These are phyloP conservation scores for Nephrotoma guestfalica DNA, from an alignment of 2,888 invertebrate species.

Conservation along the genomic window DNA sequence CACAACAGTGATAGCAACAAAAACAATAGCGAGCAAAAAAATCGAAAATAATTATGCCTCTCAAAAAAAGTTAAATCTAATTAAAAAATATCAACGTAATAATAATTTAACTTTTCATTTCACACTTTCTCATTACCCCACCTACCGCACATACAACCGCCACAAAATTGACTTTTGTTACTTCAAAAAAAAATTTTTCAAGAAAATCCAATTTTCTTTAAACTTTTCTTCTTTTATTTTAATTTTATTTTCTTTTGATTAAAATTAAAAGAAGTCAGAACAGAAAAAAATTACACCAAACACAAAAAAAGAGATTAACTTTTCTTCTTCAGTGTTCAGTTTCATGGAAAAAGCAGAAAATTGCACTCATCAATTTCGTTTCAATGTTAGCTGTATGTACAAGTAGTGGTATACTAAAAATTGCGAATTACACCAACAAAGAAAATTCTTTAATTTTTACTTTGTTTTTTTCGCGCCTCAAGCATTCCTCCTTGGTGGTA, in stretches of 20 bases:
- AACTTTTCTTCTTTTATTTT: background rate
- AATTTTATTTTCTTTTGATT: background rate
- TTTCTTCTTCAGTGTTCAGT: background rate
- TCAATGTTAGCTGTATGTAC: background rate
- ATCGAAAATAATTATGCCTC: background rate
- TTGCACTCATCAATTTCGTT: background rate
- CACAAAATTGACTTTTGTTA: background rate
- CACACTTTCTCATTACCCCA: background rate
- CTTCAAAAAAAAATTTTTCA: background rate
- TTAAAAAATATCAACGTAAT: background rate
- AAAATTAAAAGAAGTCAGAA: background rate
- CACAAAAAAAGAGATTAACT: background rate
- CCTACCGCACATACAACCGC: background rate
- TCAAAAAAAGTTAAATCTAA: background rate
- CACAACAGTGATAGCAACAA: background rate
- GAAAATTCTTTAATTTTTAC: background rate
- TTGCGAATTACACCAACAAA: background rate
- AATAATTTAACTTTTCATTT: background rate
- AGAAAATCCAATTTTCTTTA: background rate
- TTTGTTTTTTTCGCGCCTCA: background rate
- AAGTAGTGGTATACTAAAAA: background rate
- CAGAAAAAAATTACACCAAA: background rate
- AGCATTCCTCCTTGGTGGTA: background rate
- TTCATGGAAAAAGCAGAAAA: background rate
- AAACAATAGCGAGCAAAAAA: background rate